phyloP scores from a whole-genome alignment of 2,888 invertebrate genomes.

The Zaprionus obscuricornis region DNA sequence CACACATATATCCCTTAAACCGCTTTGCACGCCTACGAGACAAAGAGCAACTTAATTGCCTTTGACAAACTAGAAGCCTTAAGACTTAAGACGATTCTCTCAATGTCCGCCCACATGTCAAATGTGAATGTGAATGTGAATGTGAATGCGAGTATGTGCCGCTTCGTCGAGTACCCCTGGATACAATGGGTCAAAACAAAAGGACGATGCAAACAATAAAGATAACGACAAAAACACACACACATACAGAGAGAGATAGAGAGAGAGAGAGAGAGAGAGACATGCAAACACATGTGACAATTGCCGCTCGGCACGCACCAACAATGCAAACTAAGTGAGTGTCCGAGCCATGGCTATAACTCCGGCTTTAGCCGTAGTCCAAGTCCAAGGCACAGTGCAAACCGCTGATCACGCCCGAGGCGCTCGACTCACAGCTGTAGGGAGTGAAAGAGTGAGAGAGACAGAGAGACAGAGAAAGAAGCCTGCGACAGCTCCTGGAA shows the following conservation, averaged over 20 bases:
- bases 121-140: conserved; percentile 14
- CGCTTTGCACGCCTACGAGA: conserved; percentile 60
- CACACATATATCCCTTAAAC: conserved; percentile 34
- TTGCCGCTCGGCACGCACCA: conserved; percentile 64
- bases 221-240: conserved; percentile 30
- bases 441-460: conserved; percentile 1
- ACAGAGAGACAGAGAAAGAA: background rate
- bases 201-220: conserved; percentile 19
- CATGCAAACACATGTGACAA: conserved; percentile 58
- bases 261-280: too few relatives aligned
- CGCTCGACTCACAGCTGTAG: conserved; percentile 52
- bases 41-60: conserved; percentile 61
- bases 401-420: conserved; percentile 44
- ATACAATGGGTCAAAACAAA: conserved; percentile 41
- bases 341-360: too few relatives aligned
- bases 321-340: background rate
- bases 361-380: background rate
- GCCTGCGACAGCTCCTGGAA: conserved; percentile 69
- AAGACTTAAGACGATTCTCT: conserved; percentile 53
- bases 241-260: too few relatives aligned
- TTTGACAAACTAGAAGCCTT: conserved; percentile 59
- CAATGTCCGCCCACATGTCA: conserved; percentile 53
- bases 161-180: conserved; percentile 42
- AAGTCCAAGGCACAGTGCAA: background rate
- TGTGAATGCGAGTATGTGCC: conserved; percentile 7